phyloP scores from a whole-genome alignment of 2,113 vertebrate species.

The Centropus unirufus region DNA sequence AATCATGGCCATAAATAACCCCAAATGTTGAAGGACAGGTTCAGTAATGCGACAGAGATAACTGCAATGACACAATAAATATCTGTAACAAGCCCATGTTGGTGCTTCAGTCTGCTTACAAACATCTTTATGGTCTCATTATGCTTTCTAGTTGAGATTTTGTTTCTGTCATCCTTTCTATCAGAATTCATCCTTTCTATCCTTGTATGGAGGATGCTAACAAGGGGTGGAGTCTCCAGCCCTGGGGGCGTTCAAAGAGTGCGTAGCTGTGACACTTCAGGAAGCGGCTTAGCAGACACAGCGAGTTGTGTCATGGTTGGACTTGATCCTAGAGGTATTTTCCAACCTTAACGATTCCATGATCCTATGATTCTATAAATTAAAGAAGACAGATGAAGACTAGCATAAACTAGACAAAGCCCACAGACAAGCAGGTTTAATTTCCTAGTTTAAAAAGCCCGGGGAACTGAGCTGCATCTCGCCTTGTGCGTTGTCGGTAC shows the following conservation, averaged over 20 bases:
- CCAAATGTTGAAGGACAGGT: neutral
- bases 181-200: neutral
- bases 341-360: too few relatives aligned
- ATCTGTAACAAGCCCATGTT: neutral
- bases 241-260: too few relatives aligned
- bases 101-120: neutral
- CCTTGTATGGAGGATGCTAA: neutral
- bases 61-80: neutral
- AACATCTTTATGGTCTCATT: neutral
- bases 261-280: too few relatives aligned
- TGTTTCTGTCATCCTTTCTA: too few relatives aligned
- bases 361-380: neutral
- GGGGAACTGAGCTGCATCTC: neutral
- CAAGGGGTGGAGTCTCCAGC: neutral
- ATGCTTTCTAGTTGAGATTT: neutral
- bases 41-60: neutral
- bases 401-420: rapidly evolving
- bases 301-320: too few relatives aligned
- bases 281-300: too few relatives aligned
- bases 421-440: neutral
- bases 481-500: rapidly evolving
- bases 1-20: neutral
- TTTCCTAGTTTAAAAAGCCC: neutral
- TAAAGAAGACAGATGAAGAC: neutral
- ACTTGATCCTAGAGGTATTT: too few relatives aligned